Evolutionary conservation across 2,113 vertebrate species (phyloP).

Genomic region (Calonectris borealis): DNA sequence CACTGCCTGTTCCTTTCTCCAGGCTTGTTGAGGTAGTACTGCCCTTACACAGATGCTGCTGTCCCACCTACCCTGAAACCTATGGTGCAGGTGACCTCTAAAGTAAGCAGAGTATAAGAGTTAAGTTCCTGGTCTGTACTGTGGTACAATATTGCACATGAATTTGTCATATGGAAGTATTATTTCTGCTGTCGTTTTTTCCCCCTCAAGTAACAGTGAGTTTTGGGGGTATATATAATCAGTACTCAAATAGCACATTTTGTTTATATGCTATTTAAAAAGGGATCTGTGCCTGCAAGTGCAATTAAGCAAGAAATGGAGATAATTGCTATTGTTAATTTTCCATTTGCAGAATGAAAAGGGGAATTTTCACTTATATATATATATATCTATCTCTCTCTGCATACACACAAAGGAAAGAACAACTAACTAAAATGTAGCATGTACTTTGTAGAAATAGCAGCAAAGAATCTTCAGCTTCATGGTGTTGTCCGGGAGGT

Average conservation of each 20-base stretch:
- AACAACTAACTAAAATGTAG: not conserved
- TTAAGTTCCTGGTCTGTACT: not conserved
- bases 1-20: not conserved
- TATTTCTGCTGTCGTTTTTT: not conserved
- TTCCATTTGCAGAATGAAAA: not conserved
- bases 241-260: not conserved
- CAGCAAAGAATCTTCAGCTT: not conserved
- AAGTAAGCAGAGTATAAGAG: not conserved
- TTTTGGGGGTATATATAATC: not conserved
- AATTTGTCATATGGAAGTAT: not conserved
- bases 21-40: rapidly evolving
- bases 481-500: not conserved
- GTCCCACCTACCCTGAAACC: not conserved
- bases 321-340: not conserved
- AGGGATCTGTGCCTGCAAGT: not conserved
- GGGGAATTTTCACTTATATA: not conserved
- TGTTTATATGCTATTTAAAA: not conserved
- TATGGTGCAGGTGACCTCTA: not conserved
- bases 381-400: not conserved
- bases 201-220: not conserved
- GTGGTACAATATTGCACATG: not conserved
- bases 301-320: not conserved
- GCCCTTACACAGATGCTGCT: not conserved
- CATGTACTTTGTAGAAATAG: not conserved
- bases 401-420: not conserved